Percentiles rank a stretch among this genome's conserved stretches.
Evolutionary conservation across 2,797 vertebrate genomes (phyloP).

Genomic region (Cottoperca gobio): DNA sequence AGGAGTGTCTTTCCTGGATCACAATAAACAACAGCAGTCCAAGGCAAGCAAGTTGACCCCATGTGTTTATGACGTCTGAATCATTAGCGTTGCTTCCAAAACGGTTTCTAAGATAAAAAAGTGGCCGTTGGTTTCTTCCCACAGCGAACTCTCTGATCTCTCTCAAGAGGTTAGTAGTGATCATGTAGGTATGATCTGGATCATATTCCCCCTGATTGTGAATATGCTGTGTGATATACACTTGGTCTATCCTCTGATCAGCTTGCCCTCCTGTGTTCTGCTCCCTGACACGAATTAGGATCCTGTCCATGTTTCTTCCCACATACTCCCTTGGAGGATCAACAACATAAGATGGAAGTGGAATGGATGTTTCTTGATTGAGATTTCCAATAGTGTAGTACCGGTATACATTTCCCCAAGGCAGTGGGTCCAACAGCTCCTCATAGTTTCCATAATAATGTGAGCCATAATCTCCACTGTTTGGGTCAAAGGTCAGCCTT

Average conservation of each 20-base stretch:
- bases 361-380: background rate
- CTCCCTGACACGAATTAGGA: conserved; percentile 62
- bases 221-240: conserved; percentile 75
- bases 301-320: conserved; percentile 66
- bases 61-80: conserved; percentile 43
- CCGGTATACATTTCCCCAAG: conserved; percentile 1
- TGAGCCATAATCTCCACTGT: conserved; percentile 57
- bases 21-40: conserved; percentile 72
- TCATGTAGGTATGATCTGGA: conserved; percentile 62
- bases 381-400: conserved; percentile 75
- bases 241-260: conserved; percentile 46
- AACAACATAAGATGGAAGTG: conserved; percentile 60
- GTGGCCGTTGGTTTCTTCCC: background rate
- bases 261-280: background rate
- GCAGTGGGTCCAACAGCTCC: conserved; percentile 43
- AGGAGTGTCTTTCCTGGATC: conserved; percentile 40
- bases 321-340: background rate
- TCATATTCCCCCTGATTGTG: conserved; percentile 61
- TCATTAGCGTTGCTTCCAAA: conserved; percentile 38
- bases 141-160: conserved; percentile 65
- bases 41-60: conserved; percentile 58
- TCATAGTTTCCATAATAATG: conserved; percentile 76
- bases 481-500: conserved; percentile 62
- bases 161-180: conserved; percentile 61
- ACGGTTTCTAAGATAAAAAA: conserved; percentile 47